phyloP scores from a whole-genome alignment of 1,140 invertebrate species.

The Asobara japonica region DNA sequence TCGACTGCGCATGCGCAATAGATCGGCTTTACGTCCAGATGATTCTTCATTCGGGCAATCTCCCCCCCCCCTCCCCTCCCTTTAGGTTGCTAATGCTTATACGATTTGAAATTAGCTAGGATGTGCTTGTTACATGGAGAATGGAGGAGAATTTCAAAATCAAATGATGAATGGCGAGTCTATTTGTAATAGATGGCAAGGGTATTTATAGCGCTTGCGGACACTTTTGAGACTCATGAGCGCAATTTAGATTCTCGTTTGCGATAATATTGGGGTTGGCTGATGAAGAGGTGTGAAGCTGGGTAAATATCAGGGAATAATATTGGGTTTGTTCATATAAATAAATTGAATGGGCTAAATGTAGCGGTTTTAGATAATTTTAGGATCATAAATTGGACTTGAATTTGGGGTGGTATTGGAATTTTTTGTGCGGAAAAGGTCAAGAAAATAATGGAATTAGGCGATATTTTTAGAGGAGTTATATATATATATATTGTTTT shows the following conservation, averaged over 20 bases:
- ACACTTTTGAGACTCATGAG: not conserved
- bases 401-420: not conserved
- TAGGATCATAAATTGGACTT: not conserved
- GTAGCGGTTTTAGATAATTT: not conserved
- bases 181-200: not conserved
- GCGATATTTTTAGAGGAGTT: too few species aligned
- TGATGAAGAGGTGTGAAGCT: not conserved
- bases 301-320: not conserved
- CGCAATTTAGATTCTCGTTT: not conserved
- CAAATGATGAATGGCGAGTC: not conserved
- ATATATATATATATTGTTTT: too few species aligned
- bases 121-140: slow-evolving; percentile 18
- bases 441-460: not conserved
- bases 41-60: not conserved
- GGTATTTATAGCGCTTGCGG: slow-evolving; percentile 1
- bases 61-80: not conserved
- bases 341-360: not conserved
- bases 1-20: slow-evolving; percentile 29
- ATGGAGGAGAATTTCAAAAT: slow-evolving; percentile 20
- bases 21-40: not conserved
- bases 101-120: slow-evolving; percentile 30
- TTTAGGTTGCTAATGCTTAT: not conserved
- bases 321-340: not conserved
- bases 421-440: not conserved
- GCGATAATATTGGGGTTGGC: slow-evolving; percentile 1